Evolutionary conservation across 2,113 vertebrate genomes (phyloP).

Genomic region (Puffinus mauretanicus): DNA sequence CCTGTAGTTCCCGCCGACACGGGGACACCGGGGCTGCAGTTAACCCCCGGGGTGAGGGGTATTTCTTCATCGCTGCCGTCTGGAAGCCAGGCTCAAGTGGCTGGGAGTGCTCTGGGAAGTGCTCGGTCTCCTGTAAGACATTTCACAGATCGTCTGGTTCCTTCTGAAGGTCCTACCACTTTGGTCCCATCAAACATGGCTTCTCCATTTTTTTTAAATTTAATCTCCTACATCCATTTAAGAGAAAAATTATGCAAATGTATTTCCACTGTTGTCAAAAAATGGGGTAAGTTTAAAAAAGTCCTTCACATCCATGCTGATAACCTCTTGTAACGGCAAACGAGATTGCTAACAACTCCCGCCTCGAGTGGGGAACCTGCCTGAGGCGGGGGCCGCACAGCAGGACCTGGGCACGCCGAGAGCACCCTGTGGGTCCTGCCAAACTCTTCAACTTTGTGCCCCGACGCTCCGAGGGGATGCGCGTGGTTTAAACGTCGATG

Average conservation of each 20-base stretch:
- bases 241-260: background rate
- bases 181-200: fast-evolving
- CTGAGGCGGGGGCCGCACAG: fast-evolving
- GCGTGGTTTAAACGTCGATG: fast-evolving
- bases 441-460: fast-evolving
- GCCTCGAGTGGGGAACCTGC: fast-evolving
- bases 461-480: fast-evolving
- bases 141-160: fast-evolving
- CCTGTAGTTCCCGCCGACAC: fast-evolving
- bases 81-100: fast-evolving
- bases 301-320: fast-evolving
- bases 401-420: fast-evolving
- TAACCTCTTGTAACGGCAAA: fast-evolving
- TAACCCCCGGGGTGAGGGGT: fast-evolving
- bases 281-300: background rate
- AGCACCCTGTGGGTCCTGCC: fast-evolving
- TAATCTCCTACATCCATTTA: background rate
- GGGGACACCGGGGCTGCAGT: fast-evolving
- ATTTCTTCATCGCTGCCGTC: fast-evolving
- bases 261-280: fast-evolving
- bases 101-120: no score
- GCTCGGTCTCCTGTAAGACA: fast-evolving
- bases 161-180: background rate
- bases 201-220: background rate
- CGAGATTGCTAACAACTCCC: fast-evolving